Conservation (phyloP, 2,113 vertebrate species). For the Pseudopodoces humilis region DNA sequence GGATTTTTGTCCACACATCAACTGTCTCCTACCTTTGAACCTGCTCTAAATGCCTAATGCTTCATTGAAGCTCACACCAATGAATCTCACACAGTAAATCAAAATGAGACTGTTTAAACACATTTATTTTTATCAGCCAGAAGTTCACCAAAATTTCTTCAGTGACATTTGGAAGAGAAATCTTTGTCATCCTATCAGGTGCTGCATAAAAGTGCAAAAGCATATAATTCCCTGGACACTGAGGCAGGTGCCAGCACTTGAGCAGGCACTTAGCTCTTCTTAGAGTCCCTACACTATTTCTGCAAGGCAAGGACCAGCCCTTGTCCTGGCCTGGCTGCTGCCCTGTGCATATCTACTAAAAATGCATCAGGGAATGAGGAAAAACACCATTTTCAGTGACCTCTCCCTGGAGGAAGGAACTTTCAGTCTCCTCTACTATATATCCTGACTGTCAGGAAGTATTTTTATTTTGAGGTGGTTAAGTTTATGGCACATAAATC, state of each 20-base stretch:
- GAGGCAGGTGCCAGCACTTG: neutral
- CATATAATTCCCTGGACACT: neutral
- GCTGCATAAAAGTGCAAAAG: neutral
- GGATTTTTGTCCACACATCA: neutral
- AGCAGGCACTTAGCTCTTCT: neutral
- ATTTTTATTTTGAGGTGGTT: neutral
- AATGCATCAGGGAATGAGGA: neutral
- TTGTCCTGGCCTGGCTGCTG: neutral
- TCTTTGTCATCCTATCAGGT: neutral
- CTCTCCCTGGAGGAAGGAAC: neutral
- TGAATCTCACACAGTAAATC: neutral
- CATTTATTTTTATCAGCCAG: neutral
- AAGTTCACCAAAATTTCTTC: neutral
- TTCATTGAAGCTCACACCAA: neutral
- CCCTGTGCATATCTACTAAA: neutral
- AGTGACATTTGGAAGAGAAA: neutral
- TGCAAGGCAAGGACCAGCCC: neutral
- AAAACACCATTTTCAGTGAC: neutral
- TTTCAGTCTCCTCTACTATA: neutral
- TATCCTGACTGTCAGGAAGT: neutral
- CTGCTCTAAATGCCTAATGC: neutral
- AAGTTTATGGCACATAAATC: neutral
- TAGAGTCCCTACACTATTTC: accelerated
- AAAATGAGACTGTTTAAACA: neutral
- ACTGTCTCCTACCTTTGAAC: neutral